Conservation (phyloP, 1,140 invertebrate species). For the Leptopilina clavipes region DNA sequence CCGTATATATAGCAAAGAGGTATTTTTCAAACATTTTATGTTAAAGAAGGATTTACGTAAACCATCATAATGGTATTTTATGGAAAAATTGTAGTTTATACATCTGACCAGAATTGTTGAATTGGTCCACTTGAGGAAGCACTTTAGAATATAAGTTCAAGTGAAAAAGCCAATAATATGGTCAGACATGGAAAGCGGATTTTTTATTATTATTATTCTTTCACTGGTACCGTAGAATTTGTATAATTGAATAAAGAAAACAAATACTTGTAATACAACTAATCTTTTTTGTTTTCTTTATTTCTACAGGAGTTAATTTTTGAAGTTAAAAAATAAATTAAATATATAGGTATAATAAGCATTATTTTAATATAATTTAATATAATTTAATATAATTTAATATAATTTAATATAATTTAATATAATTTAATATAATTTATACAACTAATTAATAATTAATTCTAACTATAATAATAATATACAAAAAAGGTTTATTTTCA, state of each 20-base stretch:
- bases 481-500: too few species aligned
- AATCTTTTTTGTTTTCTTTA: neutral
- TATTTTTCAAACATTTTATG: neutral
- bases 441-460: too few species aligned
- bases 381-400: too few species aligned
- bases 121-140: neutral
- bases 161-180: constrained; percentile 16
- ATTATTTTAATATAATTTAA: too few species aligned
- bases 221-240: neutral
- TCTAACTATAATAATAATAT: too few species aligned
- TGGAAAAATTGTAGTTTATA: neutral
- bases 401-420: too few species aligned
- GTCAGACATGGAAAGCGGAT: neutral
- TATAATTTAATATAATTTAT: too few species aligned
- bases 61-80: neutral
- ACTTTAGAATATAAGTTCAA: neutral
- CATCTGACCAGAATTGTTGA: neutral
- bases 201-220: neutral
- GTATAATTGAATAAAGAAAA: neutral
- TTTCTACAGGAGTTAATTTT: too few species aligned
- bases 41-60: neutral
- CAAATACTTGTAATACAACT: neutral
- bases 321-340: too few species aligned
- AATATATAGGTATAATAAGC: too few species aligned
- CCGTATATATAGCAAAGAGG: too few species aligned